Evolutionary conservation across 2,797 vertebrate genomes (phyloP), one percentile per base, ranked within the genome.

Genomic region (Alca torda): DNA sequence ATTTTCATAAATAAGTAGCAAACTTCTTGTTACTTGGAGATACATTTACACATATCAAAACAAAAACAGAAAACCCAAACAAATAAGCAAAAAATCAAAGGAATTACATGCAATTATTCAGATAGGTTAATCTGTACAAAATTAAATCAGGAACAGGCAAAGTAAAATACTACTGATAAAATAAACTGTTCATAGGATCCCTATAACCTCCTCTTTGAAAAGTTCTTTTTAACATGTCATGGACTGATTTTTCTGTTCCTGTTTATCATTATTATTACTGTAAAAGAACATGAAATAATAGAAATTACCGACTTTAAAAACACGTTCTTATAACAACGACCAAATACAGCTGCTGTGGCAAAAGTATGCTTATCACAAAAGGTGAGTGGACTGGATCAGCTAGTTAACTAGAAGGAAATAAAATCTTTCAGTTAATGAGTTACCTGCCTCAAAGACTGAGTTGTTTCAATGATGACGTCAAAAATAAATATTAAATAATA

Each of bases 391-490:
- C 33, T 70, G 17, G 19, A 88, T 28, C 16, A 76, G 4, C 6
- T 65, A 50, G 31, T 57, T 73, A 35, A 84, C 35, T 30, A 43
- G 13, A 88, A 86, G 12, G 5, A 74, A 93, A 67, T 6, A n/a
- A 46, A 78, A 10, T 45, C 2, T 75, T 90, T 68, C n/a, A 9
- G 3, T 33, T 56, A 31, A 37, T 48, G 16, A 70, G 2, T 53
- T 86, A 68, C 9, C 13, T 50, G 24, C 18, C 39, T 33, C 30
- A 78, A 61, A 70, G 35, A 4, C 0, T 56, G 6, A 51, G 9
- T 31, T 46, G 8, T 64, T 87, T 75, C 31, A 72, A n/a, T 2
- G 3, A 50, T 3, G 2, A 57, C 0, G 0, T 61, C 11, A 84
- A 89, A 91, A 76, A 46, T 9, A 51, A 31, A 24, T 20, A 15